A percentile compares a stretch with the other conserved stretches of the same genome.
Evolutionary conservation across 2,113 vertebrate species (phyloP).

Genomic region (Chionodraco myersi): DNA sequence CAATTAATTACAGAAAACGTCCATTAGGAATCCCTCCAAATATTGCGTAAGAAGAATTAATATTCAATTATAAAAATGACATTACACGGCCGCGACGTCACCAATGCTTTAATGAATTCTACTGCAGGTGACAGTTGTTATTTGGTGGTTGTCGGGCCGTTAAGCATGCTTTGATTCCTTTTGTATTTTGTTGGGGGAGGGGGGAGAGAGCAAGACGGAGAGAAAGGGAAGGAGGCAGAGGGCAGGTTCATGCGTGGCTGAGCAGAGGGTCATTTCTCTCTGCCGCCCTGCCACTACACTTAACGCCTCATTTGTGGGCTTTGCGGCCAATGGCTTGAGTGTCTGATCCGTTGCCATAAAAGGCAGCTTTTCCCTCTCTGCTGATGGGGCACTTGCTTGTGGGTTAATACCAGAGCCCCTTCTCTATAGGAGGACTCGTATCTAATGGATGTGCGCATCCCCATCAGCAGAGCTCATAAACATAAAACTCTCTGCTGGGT

Average conservation of each 20-base stretch:
- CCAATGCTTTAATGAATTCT: slow-evolving; percentile 87
- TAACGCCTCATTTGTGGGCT: slow-evolving; percentile 82
- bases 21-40: slow-evolving; percentile 88
- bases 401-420: slow-evolving; percentile 67
- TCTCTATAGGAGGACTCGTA: slow-evolving; percentile 50
- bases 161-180: slow-evolving; percentile 35
- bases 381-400: slow-evolving; percentile 78
- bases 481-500: slow-evolving; percentile 57
- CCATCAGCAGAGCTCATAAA: slow-evolving; percentile 71
- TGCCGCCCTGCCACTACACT: slow-evolving; percentile 70
- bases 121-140: slow-evolving; percentile 87
- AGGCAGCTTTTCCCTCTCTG: slow-evolving; percentile 69
- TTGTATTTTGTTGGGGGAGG: slow-evolving; percentile 3
- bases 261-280: slow-evolving; percentile 65
- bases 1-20: slow-evolving; percentile 90
- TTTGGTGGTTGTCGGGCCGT: slow-evolving; percentile 45
- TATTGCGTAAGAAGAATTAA: slow-evolving; percentile 85
- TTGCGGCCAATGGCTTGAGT: slow-evolving; percentile 77
- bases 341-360: slow-evolving; percentile 78
- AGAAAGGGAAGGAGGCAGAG: slow-evolving; percentile 36
- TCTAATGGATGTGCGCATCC: slow-evolving; percentile 73
- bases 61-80: slow-evolving; percentile 89
- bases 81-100: slow-evolving; percentile 81
- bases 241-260: slow-evolving; percentile 60
- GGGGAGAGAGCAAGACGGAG: slow-evolving; percentile 13